Percentiles rank a stretch among this genome's conserved stretches.
Conservation (phyloP, 2,888 invertebrate genomes). For the Phyllotreta striolata region DNA sequence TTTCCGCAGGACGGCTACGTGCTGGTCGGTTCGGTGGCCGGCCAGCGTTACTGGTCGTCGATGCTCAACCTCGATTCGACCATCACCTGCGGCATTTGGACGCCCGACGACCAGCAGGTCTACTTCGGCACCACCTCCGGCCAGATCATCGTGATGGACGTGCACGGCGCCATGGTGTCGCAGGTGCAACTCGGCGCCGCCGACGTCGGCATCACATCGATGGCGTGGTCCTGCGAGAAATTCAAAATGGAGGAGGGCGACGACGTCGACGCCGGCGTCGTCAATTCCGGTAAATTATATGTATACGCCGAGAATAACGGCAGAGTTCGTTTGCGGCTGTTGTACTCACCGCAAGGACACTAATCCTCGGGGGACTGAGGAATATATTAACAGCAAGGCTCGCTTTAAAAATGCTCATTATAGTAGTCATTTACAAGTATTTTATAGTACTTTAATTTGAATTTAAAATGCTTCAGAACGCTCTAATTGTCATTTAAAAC, state of each 20-base stretch:
- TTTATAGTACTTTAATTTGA: no score
- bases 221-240: constrained; percentile 98
- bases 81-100: constrained; percentile 97
- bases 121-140: constrained; percentile 96
- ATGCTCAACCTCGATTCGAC: constrained; percentile 94
- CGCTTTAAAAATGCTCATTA: no score
- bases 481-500: no score
- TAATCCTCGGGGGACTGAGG: no score
- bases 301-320: no score
- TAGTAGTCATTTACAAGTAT: no score
- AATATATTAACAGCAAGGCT: no score
- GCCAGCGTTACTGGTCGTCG: constrained; percentile 98
- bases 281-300: constrained; percentile 61
- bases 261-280: constrained; percentile 70
- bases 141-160: constrained; percentile 96
- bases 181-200: constrained; percentile 87
- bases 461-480: no score
- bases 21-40: constrained; percentile 95
- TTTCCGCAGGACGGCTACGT: constrained; percentile 96
- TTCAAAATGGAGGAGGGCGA: constrained; percentile 97
- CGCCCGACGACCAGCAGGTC: constrained; percentile 96
- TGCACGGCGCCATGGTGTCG: constrained; percentile 94
- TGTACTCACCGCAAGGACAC: no score
- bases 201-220: constrained; percentile 86
- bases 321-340: no score